These are phyloP conservation scores for Acipenser ruthenus DNA, from an alignment of 2,797 vertebrate species.

Conservation along the genomic window DNA sequence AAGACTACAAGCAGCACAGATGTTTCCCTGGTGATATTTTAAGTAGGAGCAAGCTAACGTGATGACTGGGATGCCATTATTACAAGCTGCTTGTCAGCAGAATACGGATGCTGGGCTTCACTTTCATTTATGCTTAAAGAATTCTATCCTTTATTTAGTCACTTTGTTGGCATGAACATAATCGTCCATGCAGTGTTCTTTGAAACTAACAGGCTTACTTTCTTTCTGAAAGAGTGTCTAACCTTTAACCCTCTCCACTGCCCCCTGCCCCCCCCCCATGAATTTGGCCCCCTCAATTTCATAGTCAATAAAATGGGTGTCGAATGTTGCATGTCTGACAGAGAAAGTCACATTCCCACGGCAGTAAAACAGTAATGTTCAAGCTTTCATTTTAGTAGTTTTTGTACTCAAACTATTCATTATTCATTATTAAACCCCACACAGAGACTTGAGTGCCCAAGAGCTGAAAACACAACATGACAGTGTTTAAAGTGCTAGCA, in stretches of 20 bases:
- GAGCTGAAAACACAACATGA: too few relatives aligned
- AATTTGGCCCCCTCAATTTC: neutral
- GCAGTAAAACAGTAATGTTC: neutral
- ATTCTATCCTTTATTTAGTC: too few relatives aligned
- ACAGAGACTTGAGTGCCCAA: too few relatives aligned
- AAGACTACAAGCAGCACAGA: conserved; percentile 35
- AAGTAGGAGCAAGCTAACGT: conserved; percentile 27
- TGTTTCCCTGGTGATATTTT: conserved; percentile 45
- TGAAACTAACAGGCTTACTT: conserved; percentile 1
- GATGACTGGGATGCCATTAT: conserved; percentile 27
- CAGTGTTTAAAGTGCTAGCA: too few relatives aligned
- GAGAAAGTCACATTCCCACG: neutral
- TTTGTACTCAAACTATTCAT: too few relatives aligned
- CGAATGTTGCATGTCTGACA: neutral
- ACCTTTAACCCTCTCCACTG: neutral
- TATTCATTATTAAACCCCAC: too few relatives aligned
- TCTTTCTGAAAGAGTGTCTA: neutral
- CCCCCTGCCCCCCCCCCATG: neutral
- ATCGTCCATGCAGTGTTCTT: neutral
- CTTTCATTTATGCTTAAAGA: conserved; percentile 22
- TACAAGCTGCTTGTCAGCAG: conserved; percentile 28
- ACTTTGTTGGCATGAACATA: neutral
- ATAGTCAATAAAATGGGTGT: neutral
- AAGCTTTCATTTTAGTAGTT: neutral
- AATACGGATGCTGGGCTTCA: conserved; percentile 18